Evolutionary conservation across 2,888 invertebrate genomes (phyloP), one percentile per base, ranked within the genome.

Genomic region (Labia minor): DNA sequence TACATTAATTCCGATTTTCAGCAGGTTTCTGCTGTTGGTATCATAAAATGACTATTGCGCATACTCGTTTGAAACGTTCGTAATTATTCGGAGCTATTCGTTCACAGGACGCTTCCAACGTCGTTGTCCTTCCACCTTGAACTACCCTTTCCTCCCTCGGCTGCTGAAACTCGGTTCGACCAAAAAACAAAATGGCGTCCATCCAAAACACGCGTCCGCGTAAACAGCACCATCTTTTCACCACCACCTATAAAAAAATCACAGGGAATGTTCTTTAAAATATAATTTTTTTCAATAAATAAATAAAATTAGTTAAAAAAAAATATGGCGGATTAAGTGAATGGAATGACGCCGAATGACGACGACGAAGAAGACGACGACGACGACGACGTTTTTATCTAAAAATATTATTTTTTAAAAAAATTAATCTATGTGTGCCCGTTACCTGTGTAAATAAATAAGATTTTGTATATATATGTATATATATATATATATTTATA

Each of bases 361-460:
- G 49, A 49, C n/a, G 49, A 49, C n/a, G 49, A 49, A 11, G 49
- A 49, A 10, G 49, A 49, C 49, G 49, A 49, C 4, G 49, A 14
- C 16, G 49, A 49, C 49, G 49, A 33, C 33, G 33, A 33, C 33
- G 33, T 49, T 49, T 49, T 49, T n/a, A 49, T 49, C 49, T 49
- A 49, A 49, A 49, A 49, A 49, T n/a, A 49, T 49, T 49, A n/a
- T 49, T 49, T 49, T n/a, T n/a, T n/a, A n/a, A n/a, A n/a, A n/a
- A n/a, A n/a, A n/a, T 3, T 49, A 49, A 49, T 49, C 14, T 16
- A 49, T 49, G 49, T 49, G 8, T 49, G 49, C 16, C 16, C 16
- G 49, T 8, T 26, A 8, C 26, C 26, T 26, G 26, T 6, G 26
- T 26, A 26, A 26, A 26, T 26, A 26, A 3, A 26, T 6, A 26